A percentile compares a stretch with the other conserved stretches of the same genome.
Evolutionary conservation across 1,140 invertebrate genomes (phyloP).

Genomic region (Agrypnia vestita): DNA sequence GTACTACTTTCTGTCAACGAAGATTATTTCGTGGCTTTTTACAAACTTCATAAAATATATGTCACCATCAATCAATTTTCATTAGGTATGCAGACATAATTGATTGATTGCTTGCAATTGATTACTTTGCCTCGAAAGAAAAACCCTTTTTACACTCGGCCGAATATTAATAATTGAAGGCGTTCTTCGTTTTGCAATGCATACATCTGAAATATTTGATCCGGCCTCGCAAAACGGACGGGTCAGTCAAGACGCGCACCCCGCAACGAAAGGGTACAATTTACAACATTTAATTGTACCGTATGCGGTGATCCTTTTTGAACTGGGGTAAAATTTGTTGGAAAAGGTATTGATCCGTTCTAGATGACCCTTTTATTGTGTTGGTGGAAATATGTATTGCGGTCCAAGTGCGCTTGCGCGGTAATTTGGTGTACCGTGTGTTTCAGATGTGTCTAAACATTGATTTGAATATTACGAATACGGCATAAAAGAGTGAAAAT

Average conservation of each 20-base stretch:
- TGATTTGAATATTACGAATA: too few relatives aligned
- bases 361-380: constrained; percentile 15
- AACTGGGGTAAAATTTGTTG: not conserved
- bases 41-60: too few relatives aligned
- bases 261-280: not conserved
- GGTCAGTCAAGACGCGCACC: not conserved
- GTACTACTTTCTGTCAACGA: too few relatives aligned
- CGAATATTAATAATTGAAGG: not conserved
- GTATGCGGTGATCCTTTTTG: not conserved
- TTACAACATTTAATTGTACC: too few relatives aligned
- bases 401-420: constrained; percentile 3
- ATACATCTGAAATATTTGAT: not conserved
- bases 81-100: too few relatives aligned
- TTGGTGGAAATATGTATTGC: constrained; percentile 19
- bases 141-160: not conserved
- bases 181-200: not conserved
- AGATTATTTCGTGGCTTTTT: too few relatives aligned
- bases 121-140: too few relatives aligned
- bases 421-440: not conserved
- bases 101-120: too few relatives aligned
- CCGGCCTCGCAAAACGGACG: not conserved
- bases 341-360: not conserved
- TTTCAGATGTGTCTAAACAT: not conserved
- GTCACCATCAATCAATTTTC: too few relatives aligned
- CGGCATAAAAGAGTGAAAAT: too few relatives aligned